Percentiles rank a stretch among this genome's conserved stretches.
These are phyloP conservation scores for Cryptotis parvus DNA, from an alignment of 2,113 vertebrate species.

Conservation along the genomic window DNA sequence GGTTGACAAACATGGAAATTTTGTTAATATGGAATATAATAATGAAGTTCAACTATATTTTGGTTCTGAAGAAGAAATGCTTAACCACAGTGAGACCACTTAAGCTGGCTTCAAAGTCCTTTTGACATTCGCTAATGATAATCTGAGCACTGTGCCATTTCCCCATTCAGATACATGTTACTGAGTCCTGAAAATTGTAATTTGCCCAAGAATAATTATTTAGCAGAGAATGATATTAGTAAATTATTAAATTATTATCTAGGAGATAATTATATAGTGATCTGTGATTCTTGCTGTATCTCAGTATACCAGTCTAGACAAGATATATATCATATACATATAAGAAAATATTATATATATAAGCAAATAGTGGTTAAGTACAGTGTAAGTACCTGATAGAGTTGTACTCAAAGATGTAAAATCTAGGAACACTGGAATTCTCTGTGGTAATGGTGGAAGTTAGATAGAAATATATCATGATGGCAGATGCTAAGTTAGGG, in stretches of 20 bases:
- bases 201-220: background rate
- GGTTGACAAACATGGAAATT: background rate
- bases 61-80: background rate
- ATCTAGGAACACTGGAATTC: background rate
- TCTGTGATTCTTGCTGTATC: background rate
- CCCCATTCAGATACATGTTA: background rate
- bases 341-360: too few species aligned
- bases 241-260: conserved; percentile 11
- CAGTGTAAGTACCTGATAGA: background rate
- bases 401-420: conserved; percentile 6
- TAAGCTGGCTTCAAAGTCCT: background rate
- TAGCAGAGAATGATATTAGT: background rate
- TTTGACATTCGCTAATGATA: background rate
- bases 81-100: background rate
- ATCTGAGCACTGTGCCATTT: conserved; percentile 21
- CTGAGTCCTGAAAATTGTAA: background rate
- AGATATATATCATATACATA: too few species aligned
- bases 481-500: background rate
- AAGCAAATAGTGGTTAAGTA: background rate
- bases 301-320: background rate
- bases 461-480: background rate
- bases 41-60: conserved; percentile 22
- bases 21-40: background rate
- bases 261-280: background rate
- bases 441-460: background rate